Conservation (phyloP, 2,797 vertebrate genomes). For the Benthosema pterotum region DNA sequence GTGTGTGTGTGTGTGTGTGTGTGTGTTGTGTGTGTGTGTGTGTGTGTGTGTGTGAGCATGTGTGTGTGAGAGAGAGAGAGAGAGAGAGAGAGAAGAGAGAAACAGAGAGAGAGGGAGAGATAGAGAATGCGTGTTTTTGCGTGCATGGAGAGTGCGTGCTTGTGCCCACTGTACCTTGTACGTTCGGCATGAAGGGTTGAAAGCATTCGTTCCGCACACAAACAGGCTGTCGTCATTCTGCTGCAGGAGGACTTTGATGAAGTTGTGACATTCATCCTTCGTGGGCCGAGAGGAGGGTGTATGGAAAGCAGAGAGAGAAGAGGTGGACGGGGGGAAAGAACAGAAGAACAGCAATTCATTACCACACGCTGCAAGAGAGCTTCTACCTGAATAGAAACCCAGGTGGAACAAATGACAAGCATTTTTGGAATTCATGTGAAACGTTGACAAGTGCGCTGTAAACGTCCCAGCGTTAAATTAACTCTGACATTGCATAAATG, state of each 20-base stretch:
- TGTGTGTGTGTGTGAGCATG: no score
- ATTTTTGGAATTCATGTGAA: conserved; percentile 26
- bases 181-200: conserved; percentile 95
- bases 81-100: no score
- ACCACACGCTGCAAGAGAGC: conserved; percentile 21
- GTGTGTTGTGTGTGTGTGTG: no score
- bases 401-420: no score
- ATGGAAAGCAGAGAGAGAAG: neutral
- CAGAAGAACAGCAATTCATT: conserved; percentile 11
- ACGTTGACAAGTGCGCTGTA: neutral
- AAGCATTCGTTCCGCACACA: conserved; percentile 97
- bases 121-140: conserved; percentile 1
- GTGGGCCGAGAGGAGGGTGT: conserved; percentile 43
- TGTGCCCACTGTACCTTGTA: conserved; percentile 86
- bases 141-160: neutral
- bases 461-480: no score
- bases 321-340: conserved; percentile 27
- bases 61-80: no score
- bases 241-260: conserved; percentile 97
- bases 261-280: conserved; percentile 99
- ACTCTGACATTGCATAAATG: no score
- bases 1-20: neutral
- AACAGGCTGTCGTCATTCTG: conserved; percentile 93
- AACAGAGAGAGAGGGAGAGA: no score
- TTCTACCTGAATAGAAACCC: no score